Evolutionary conservation across 2,113 vertebrate genomes (phyloP).

Genomic region (Cichladusa arquata): DNA sequence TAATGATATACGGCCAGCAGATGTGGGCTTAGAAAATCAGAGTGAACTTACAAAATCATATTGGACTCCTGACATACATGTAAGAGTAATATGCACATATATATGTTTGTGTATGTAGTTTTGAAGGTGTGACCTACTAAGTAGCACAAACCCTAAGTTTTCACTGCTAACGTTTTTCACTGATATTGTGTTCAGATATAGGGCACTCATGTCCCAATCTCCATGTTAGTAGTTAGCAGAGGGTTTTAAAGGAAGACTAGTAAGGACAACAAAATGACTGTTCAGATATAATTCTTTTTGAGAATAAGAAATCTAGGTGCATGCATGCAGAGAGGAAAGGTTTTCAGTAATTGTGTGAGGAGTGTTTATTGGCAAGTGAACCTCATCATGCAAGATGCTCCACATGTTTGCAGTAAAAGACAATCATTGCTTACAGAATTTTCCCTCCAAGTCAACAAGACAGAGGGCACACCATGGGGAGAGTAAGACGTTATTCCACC

Average conservation of each 20-base stretch:
- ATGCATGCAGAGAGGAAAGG: not conserved
- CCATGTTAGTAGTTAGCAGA: not conserved
- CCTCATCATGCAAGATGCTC: not conserved
- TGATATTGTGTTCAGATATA: not conserved
- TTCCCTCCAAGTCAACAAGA: not conserved
- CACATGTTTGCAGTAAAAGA: not conserved
- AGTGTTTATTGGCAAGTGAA: not conserved
- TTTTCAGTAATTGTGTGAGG: not conserved
- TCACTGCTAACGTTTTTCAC: not conserved
- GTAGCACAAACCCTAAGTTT: not conserved
- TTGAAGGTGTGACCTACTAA: not conserved
- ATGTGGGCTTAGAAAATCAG: not conserved
- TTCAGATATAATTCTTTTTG: not conserved
- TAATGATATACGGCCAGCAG: not conserved
- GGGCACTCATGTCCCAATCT: accelerated
- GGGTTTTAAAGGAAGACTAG: not conserved
- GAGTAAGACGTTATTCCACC: not conserved
- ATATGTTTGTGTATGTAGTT: not conserved
- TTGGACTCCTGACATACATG: not conserved
- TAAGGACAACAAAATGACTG: not conserved
- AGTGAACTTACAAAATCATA: not conserved
- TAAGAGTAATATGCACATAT: not conserved
- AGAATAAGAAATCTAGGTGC: not conserved
- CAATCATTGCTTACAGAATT: not conserved
- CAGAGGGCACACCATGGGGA: not conserved